phyloP scores from a whole-genome alignment of 2,113 vertebrate genomes.

The Lanius collurio region DNA sequence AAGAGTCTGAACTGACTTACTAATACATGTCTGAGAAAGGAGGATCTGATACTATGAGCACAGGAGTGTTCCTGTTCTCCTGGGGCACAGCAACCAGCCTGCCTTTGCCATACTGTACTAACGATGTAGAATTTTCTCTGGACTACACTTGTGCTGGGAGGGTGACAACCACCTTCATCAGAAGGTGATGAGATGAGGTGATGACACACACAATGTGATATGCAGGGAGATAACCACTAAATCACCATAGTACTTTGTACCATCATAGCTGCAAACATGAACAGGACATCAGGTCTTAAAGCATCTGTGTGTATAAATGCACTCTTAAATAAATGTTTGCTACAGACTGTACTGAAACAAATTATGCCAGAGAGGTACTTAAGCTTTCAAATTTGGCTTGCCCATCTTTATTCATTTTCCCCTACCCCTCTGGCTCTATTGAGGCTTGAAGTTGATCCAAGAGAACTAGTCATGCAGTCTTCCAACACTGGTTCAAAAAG shows the following conservation, averaged over 20 bases:
- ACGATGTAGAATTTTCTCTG: neutral
- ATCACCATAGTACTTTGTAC: neutral
- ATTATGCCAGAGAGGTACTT: neutral
- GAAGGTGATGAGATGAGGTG: neutral
- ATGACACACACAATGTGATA: neutral
- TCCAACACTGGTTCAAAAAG: neutral
- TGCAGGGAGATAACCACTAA: neutral
- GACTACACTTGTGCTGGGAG: neutral
- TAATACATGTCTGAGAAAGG: neutral
- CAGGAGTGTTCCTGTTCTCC: neutral
- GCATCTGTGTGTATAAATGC: neutral
- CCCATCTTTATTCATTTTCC: neutral
- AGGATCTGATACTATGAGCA: neutral
- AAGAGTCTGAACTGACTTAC: neutral
- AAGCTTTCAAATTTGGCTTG: neutral
- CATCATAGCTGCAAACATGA: neutral
- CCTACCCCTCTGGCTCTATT: neutral
- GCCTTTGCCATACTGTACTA: neutral
- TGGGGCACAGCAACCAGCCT: neutral
- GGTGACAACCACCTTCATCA: neutral
- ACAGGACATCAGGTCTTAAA: neutral
- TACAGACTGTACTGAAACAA: neutral
- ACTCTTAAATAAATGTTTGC: neutral
- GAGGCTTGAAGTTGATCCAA: neutral
- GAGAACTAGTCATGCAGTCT: neutral